A percentile compares a stretch with the other conserved stretches of the same genome.
These are phyloP conservation scores for Philonicus albiceps DNA, from an alignment of 2,888 invertebrate species.

Conservation along the genomic window DNA sequence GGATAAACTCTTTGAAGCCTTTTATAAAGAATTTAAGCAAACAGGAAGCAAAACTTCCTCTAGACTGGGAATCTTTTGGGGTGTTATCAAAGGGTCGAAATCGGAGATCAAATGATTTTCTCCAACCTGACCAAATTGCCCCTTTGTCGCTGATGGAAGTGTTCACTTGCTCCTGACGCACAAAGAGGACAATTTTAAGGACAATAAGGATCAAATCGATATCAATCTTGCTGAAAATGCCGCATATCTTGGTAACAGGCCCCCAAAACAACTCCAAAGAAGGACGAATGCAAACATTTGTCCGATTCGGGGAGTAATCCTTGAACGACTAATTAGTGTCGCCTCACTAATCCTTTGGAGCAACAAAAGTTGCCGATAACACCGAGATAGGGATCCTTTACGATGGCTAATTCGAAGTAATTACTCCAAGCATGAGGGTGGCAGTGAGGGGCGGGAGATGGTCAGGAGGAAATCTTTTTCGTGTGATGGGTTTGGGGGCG, in stretches of 20 bases:
- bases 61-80: not conserved
- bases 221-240: slow-evolving; percentile 20
- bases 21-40: not conserved
- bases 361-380: slow-evolving; percentile 35
- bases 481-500: not conserved
- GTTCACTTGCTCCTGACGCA: slow-evolving; percentile 24
- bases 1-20: not conserved
- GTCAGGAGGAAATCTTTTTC: not conserved
- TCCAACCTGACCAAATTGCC: slow-evolving; percentile 14
- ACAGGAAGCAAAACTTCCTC: not conserved
- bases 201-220: slow-evolving; percentile 41
- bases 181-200: slow-evolving; percentile 6
- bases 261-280: not conserved
- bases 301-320: slow-evolving; percentile 21
- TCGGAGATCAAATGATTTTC: slow-evolving; percentile 27
- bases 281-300: slow-evolving; percentile 30
- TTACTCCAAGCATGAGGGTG: slow-evolving; percentile 22
- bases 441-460: not conserved
- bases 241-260: not conserved
- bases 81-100: not conserved
- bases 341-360: slow-evolving; percentile 38
- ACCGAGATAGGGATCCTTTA: slow-evolving; percentile 17
- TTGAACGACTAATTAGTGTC: slow-evolving; percentile 40
- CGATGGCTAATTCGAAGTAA: slow-evolving; percentile 33
- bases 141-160: slow-evolving; percentile 14